These are phyloP conservation scores for Thereva nobilitata DNA, from an alignment of 2,888 invertebrate genomes.

Conservation along the genomic window DNA sequence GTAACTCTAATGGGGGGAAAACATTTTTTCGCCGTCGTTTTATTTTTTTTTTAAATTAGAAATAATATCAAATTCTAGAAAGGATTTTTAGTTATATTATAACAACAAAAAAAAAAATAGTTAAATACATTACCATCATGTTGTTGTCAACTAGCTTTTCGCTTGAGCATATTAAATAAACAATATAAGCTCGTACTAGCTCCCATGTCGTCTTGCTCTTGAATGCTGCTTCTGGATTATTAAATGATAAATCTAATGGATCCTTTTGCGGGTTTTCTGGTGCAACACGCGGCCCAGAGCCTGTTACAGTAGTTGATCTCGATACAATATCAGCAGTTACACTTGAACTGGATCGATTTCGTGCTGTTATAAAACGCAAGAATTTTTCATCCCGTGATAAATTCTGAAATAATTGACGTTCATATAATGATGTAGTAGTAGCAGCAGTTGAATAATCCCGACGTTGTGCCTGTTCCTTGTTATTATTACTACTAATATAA, in stretches of 20 bases:
- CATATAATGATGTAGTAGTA: conserved; percentile 15
- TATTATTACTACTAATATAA: neutral
- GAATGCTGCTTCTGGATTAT: conserved; percentile 88
- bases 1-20: too few relatives aligned
- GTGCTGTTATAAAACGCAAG: conserved; percentile 25
- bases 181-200: conserved; percentile 85
- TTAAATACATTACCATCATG: conserved; percentile 72
- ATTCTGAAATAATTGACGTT: conserved; percentile 37
- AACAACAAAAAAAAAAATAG: too few relatives aligned
- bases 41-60: neutral
- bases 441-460: conserved; percentile 8
- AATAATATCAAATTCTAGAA: neutral
- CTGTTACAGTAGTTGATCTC: conserved; percentile 8
- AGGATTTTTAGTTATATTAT: neutral
- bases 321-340: neutral
- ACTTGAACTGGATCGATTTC: conserved; percentile 32
- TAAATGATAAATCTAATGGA: conserved; percentile 82
- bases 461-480: conserved; percentile 40
- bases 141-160: conserved; percentile 89
- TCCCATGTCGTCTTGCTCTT: conserved; percentile 95
- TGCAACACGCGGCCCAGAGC: neutral
- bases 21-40: conserved; percentile 49
- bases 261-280: conserved; percentile 59
- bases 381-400: conserved; percentile 37
- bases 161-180: conserved; percentile 88